Base-by-base conservation (phyloP, 1,140 invertebrate species). In the Diorhabda carinulata region DNA sequence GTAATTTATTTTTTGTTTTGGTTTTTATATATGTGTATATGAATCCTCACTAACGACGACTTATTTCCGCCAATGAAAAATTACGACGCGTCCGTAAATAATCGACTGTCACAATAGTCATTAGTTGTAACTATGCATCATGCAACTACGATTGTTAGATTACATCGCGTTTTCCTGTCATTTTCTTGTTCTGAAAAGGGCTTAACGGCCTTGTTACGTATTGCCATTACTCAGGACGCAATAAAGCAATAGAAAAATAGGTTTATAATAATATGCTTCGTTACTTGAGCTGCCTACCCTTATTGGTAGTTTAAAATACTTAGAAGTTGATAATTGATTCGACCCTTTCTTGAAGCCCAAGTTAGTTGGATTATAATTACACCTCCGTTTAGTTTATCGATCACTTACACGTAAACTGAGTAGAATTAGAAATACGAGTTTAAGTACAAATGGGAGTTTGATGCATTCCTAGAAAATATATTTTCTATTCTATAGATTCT, bases 41-140 rank as follows among this genome's bases (percentile, higher is more conserved):
- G n/a, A 52, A 52, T n/a, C 47, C 47, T 52, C 47, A 3, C 47
- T n/a, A 62, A 42, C 61, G 9, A 47, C 65, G 65, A 68, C 68
- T 75, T 75, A 75, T 75, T 75, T 72, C 70, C 68, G 56, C 70
- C 66, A 66, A 58, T 75, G 74, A 75, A 75, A 72, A 75, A 75
- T 75, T 68, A 65, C 61, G 70, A 65, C 62, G 63, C 66, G 69
- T 72, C 69, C 43, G 71, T 66, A 61, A 70, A 67, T 72, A 68
- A 72, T 72, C 66, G 68, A 60, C 65, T 68, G 59, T 70, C 64
- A 52, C 42, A 57, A 68, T 44, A 43, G 68, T 67, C 47, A 61
- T 72, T 70, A 57, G 67, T 64, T 63, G 58, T 45, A 43, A 40
- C 52, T 57, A n/a, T 68, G 45, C 44, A 57, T 69, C 61, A 69